phyloP scores from a whole-genome alignment of 2,888 invertebrate species.

The Diarsia brunnea region DNA sequence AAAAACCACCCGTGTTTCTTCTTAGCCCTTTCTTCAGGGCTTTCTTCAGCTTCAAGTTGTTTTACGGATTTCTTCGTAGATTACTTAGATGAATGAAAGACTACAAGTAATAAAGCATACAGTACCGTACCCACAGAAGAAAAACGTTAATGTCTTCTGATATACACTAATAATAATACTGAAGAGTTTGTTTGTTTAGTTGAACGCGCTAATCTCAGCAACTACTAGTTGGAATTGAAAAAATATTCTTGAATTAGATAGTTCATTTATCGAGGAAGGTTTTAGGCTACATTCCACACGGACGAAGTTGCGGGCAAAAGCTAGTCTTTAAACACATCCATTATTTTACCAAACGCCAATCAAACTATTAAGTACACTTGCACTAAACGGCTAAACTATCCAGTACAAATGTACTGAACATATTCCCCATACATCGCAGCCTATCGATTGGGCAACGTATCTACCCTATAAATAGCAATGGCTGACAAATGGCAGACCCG shows the following conservation, averaged over 20 bases:
- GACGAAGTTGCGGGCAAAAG: no score
- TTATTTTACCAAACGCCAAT: not conserved
- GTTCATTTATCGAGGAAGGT: no score
- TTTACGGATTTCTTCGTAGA: not conserved
- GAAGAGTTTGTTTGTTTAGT: no score
- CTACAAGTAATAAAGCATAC: not conserved
- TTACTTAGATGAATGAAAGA: not conserved
- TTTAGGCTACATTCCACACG: no score
- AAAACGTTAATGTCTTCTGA: not conserved
- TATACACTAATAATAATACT: no score
- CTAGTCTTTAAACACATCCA: not conserved
- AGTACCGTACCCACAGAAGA: not conserved
- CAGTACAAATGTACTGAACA: constrained; percentile 55
- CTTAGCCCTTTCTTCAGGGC: no score
- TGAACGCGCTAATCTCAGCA: no score
- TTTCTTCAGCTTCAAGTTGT: not conserved
- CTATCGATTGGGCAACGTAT: constrained; percentile 70
- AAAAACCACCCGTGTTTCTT: no score
- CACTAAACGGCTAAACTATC: constrained; percentile 33
- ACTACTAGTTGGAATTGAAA: no score
- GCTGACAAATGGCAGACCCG: constrained; percentile 79
- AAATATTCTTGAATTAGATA: no score
- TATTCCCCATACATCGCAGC: constrained; percentile 50
- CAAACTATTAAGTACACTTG: constrained; percentile 15
- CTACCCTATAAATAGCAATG: constrained; percentile 76